Conservation (phyloP, 1,140 invertebrate genomes). For the Heterodera carotae region DNA sequence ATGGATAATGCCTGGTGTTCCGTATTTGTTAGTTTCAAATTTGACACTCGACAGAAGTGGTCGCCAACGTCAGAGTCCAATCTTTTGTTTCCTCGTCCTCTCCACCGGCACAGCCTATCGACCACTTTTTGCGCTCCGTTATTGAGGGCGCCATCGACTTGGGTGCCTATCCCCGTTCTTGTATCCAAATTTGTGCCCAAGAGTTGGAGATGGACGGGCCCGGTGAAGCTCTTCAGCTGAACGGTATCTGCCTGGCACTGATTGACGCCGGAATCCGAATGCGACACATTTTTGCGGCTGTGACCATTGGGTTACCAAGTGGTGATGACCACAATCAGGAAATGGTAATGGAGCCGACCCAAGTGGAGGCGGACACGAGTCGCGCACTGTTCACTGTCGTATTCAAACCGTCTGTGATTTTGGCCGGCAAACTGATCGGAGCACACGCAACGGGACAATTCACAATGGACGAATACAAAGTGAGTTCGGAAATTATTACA, state of each 20-base stretch:
- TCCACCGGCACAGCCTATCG: slow-evolving; percentile 1
- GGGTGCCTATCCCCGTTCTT: slow-evolving; percentile 41
- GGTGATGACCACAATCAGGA: slow-evolving; percentile 18
- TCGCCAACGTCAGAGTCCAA: neutral
- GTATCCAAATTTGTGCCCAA: slow-evolving; percentile 37
- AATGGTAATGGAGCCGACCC: slow-evolving; percentile 38
- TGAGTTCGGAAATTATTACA: neutral
- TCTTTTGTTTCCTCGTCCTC: slow-evolving; percentile 1
- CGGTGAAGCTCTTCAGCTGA: slow-evolving; percentile 22
- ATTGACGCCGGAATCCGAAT: slow-evolving; percentile 45
- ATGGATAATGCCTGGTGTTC: too few species aligned
- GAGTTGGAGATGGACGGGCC: slow-evolving; percentile 35
- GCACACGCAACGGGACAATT: slow-evolving; percentile 16
- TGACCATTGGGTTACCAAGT: slow-evolving; percentile 24
- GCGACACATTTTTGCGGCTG: slow-evolving; percentile 40
- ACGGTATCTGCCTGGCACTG: slow-evolving; percentile 38
- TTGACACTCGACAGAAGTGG: neutral
- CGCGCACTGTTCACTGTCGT: slow-evolving; percentile 41
- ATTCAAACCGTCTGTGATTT: slow-evolving; percentile 34
- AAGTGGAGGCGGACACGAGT: neutral
- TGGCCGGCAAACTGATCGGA: slow-evolving; percentile 23
- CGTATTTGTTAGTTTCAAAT: too few species aligned
- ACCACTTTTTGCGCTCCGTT: slow-evolving; percentile 31
- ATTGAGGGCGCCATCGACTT: slow-evolving; percentile 38
- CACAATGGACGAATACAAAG: slow-evolving; percentile 23